Conservation (phyloP, 2,797 vertebrate genomes). For the Erpetoichthys calabaricus region DNA sequence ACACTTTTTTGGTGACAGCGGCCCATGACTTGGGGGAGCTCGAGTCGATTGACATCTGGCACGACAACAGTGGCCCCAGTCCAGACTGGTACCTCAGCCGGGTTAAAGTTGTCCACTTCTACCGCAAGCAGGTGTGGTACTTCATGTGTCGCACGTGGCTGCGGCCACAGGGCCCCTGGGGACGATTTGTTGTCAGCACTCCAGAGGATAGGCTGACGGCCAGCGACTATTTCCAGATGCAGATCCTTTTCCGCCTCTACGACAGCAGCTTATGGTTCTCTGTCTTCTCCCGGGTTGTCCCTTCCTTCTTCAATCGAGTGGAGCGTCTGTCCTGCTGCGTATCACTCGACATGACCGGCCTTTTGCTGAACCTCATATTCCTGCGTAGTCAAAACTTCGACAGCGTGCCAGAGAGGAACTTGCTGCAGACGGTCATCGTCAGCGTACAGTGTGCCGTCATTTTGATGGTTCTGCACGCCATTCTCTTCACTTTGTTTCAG, state of each 20-base stretch:
- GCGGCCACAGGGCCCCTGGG: conserved; percentile 9
- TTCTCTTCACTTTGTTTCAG: conserved; percentile 31
- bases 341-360: conserved; percentile 25
- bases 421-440: conserved; percentile 20
- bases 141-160: conserved; percentile 48
- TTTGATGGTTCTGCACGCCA: conserved; percentile 28
- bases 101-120: conserved; percentile 35
- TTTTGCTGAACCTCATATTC: conserved; percentile 40
- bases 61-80: conserved; percentile 21
- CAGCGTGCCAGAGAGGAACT: background rate
- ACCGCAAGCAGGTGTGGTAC: conserved; percentile 29
- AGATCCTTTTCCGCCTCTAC: conserved; percentile 11
- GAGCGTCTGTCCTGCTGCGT: conserved; percentile 41
- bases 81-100: conserved; percentile 46
- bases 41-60: conserved; percentile 34
- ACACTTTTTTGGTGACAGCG: conserved; percentile 40
- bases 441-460: conserved; percentile 38
- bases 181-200: conserved; percentile 18
- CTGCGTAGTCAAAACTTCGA: conserved; percentile 20
- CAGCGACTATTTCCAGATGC: conserved; percentile 34
- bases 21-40: conserved; percentile 34
- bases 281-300: conserved; percentile 11
- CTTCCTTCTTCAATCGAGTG: conserved; percentile 27
- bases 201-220: conserved; percentile 18
- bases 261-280: conserved; percentile 38